Base-by-base conservation (phyloP, 1,140 invertebrate genomes). In the Drosophila chauvacae region DNA sequence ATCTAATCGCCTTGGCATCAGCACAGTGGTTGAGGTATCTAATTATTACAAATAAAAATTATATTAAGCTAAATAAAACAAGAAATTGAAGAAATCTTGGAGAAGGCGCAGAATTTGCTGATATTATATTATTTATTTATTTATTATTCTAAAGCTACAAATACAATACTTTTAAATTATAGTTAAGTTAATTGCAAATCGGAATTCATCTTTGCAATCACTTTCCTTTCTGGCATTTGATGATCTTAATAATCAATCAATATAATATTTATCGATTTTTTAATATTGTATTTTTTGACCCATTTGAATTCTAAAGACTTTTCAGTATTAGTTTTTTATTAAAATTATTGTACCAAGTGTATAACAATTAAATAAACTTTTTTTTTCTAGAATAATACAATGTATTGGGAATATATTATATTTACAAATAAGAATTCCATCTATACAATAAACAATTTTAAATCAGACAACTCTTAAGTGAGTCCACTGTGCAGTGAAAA, bases 1-100 rank as follows among this genome's bases (percentile, higher is more conserved):
- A 74, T 65, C 70, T 77, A 68, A 74, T 74, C 74, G 62, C 57
- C 65, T 73, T 73, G 20, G 30, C 39, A 72, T 75, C 69, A 26
- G 20, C 9, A 56, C 53, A 39, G 53, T 56, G 35, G 53, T 39
- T 26, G 2, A 11, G n/a, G 18, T 16, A n/a, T 9, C 4, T 0
- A 26, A n/a, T 39, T 16, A 39, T 11, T 35, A n/a, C n/a, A 7
- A 35, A 13, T n/a, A 7, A 4, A 33, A 53, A 53, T 23, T 2
- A 7, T 42, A 16, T 44, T 18, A 11, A 3, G 14, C 1, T 6
- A 28, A 48, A 28, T 7, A 4, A 47, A 16, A 9, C 0, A 9
- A 18, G 11, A 20, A 11, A 11, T 11, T 2, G 42, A 13, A 18
- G 10, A 4, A 2, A 2, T 1, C 4, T 5, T 44, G 3, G 4